These are phyloP conservation scores for Acanthurus leucopareius DNA, from an alignment of 2,797 vertebrate species.

Conservation along the genomic window DNA sequence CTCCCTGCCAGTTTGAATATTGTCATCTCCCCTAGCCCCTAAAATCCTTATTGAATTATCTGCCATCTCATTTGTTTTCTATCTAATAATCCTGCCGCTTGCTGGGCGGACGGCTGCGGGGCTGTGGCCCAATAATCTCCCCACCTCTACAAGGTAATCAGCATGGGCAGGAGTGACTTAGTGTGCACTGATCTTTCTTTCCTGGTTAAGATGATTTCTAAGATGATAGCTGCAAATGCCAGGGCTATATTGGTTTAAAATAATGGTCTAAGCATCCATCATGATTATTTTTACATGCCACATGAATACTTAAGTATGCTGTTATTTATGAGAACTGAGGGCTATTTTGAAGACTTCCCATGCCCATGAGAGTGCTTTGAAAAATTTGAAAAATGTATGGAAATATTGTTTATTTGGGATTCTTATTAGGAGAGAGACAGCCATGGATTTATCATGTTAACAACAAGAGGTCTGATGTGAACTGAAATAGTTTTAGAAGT, in stretches of 20 bases:
- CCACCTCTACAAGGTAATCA: conserved; percentile 57
- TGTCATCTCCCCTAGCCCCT: conserved; percentile 60
- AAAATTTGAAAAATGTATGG: too few species aligned
- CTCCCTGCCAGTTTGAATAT: conserved; percentile 38
- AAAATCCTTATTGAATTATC: conserved; percentile 79
- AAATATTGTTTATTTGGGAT: too few species aligned
- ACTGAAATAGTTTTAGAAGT: neutral
- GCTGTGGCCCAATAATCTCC: conserved; percentile 30
- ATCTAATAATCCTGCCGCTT: conserved; percentile 71
- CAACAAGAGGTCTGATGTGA: too few species aligned
- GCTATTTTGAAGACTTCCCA: too few species aligned
- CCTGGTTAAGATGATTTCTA: conserved; percentile 65
- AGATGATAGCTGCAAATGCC: conserved; percentile 59
- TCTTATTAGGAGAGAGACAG: too few species aligned
- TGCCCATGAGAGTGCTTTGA: neutral
- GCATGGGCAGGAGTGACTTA: conserved; percentile 69
- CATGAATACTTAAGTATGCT: neutral
- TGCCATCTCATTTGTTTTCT: conserved; percentile 74
- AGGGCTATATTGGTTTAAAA: conserved; percentile 35
- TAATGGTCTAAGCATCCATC: too few species aligned
- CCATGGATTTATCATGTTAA: too few species aligned
- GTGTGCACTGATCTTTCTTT: conserved; percentile 67
- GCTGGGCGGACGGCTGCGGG: conserved; percentile 52
- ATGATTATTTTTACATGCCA: conserved; percentile 18
- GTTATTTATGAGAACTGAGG: too few species aligned